Percentiles rank a stretch among this genome's conserved stretches.
These are phyloP conservation scores for Axis porcinus DNA, from an alignment of 2,113 vertebrate genomes.

Conservation along the genomic window DNA sequence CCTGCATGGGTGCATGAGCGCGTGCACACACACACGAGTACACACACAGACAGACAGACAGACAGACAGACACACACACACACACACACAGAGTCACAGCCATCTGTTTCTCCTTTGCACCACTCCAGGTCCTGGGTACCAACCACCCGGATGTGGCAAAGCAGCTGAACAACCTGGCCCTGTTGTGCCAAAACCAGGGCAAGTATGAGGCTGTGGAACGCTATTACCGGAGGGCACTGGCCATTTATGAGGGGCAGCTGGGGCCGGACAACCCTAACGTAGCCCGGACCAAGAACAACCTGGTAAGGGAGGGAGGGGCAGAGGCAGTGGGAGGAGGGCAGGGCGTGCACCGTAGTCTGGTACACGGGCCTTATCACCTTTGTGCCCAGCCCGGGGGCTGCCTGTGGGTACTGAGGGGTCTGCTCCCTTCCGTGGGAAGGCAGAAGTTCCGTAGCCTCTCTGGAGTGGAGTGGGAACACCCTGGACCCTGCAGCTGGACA, in stretches of 20 bases:
- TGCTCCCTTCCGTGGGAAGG: not conserved
- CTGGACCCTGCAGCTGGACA: not conserved
- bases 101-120: not conserved
- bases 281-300: conserved; percentile 98
- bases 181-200: conserved; percentile 98
- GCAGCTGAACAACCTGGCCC: conserved; percentile 97
- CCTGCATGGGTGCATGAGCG: rapidly evolving
- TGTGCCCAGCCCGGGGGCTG: not conserved
- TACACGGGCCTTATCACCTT: not conserved
- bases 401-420: not conserved
- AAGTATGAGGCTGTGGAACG: conserved; percentile 99
- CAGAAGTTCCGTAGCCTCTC: not conserved
- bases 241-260: conserved; percentile 95
- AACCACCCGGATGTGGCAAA: conserved; percentile 99
- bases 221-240: conserved; percentile 95
- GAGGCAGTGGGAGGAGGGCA: not conserved
- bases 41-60: no score
- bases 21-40: no score
- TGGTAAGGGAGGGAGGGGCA: conserved; percentile 81
- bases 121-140: conserved; percentile 91
- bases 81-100: rapidly evolving
- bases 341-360: not conserved
- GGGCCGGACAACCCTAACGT: conserved; percentile 96
- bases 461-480: not conserved
- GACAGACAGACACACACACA: no score